phyloP scores from a whole-genome alignment of 2,888 invertebrate genomes.

The Epinotia bilunana region DNA sequence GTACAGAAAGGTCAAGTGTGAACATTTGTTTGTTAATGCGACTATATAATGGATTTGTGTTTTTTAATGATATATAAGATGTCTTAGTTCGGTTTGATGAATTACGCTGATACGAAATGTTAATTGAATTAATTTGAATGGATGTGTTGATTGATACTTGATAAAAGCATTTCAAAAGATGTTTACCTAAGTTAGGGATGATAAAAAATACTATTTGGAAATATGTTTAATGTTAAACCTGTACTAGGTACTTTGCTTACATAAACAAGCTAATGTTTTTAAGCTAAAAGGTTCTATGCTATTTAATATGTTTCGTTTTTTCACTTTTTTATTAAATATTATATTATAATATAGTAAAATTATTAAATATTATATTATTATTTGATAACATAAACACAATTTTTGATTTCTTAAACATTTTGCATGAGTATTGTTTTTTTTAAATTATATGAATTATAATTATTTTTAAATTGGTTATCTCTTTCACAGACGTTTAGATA shows the following conservation, averaged over 20 bases:
- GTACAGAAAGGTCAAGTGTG: conserved; percentile 83
- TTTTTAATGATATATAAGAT: conserved; percentile 68
- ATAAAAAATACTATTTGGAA: background rate
- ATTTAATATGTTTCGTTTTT: no score
- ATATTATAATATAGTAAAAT: no score
- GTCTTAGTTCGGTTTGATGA: conserved; percentile 74
- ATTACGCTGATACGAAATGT: conserved; percentile 50
- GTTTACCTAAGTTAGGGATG: background rate
- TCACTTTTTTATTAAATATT: no score
- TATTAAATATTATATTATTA: no score
- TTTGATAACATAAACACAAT: no score
- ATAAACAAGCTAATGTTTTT: background rate
- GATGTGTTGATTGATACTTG: conserved; percentile 15
- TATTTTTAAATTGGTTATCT: no score
- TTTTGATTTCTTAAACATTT: no score
- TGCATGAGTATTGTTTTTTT: no score
- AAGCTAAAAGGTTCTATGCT: no score
- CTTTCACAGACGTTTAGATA: no score
- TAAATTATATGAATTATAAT: no score
- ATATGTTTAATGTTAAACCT: background rate
- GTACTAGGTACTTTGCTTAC: background rate
- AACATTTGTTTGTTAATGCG: conserved; percentile 84
- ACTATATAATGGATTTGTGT: conserved; percentile 80
- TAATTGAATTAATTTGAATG: conserved; percentile 39
- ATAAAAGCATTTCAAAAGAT: conserved; percentile 13